Evolutionary conservation across 2,797 vertebrate genomes (phyloP).

Genomic region (Pteronotus mesoamericanus): DNA sequence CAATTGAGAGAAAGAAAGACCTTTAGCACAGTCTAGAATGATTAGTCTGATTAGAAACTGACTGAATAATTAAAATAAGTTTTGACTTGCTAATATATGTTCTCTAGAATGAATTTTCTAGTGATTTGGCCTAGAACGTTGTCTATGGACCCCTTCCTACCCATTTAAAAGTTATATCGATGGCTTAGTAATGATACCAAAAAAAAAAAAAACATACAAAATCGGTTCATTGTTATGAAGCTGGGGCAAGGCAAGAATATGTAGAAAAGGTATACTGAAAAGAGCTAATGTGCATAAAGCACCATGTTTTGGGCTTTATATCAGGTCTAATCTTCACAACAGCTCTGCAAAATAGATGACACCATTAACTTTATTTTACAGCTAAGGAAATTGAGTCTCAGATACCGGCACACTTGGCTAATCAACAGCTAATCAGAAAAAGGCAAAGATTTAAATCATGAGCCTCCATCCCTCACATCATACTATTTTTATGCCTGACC

Average conservation of each 20-base stretch:
- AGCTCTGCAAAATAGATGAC: not conserved
- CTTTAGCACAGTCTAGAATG: not conserved
- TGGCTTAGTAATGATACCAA: not conserved
- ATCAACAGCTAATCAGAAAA: not conserved
- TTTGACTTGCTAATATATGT: not conserved
- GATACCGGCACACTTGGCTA: not conserved
- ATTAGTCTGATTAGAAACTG: not conserved
- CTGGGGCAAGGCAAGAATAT: not conserved
- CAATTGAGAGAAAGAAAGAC: not conserved
- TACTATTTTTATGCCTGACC: not conserved
- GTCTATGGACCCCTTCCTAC: accelerated
- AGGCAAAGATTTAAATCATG: not conserved
- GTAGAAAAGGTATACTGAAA: not conserved
- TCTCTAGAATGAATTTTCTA: not conserved
- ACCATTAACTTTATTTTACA: not conserved
- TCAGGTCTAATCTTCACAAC: not conserved
- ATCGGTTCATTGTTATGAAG: not conserved
- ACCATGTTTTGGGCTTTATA: not conserved
- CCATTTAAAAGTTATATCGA: not conserved
- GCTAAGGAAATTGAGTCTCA: not conserved
- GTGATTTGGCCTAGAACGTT: not conserved
- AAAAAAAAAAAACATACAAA: not conserved
- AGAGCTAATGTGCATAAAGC: not conserved
- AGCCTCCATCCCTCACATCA: not conserved
- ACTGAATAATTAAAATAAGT: not conserved